A percentile compares a stretch with the other conserved stretches of the same genome.
Evolutionary conservation across 64 coral and sea anemone species (phyloP).

Genomic region (Hydrozoanthus tunicans): DNA sequence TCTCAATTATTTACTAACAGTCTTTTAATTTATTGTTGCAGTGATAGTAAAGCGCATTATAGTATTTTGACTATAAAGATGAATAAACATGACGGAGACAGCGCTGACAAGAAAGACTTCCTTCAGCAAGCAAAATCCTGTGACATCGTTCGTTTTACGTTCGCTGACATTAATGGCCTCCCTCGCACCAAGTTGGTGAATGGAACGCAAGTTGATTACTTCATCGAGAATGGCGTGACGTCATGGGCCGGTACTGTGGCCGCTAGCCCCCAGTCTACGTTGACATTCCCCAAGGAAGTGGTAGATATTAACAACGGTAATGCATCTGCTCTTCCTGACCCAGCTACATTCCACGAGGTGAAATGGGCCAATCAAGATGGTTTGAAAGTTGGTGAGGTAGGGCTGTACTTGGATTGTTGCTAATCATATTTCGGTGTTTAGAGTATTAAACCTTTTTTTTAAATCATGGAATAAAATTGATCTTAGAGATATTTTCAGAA

Average conservation of each 20-base stretch:
- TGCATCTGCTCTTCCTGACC: background rate
- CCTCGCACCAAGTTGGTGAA: slow-evolving; percentile 32
- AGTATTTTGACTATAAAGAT: slow-evolving; percentile 1
- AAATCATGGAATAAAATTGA: too few relatives aligned
- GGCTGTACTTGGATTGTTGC: background rate
- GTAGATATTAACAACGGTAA: background rate
- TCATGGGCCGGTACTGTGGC: background rate
- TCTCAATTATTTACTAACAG: too few relatives aligned
- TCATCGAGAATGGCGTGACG: background rate
- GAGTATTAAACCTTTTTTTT: too few relatives aligned
- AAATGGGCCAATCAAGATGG: slow-evolving; percentile 32
- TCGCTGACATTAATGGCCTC: slow-evolving; percentile 2
- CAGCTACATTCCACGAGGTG: slow-evolving; percentile 2
- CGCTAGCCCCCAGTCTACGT: background rate
- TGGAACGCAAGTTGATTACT: background rate
- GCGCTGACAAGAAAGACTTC: background rate
- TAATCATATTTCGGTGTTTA: too few relatives aligned
- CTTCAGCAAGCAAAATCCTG: background rate
- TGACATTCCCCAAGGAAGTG: background rate
- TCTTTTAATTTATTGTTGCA: too few relatives aligned
- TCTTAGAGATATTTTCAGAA: too few relatives aligned
- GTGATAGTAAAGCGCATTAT: too few relatives aligned
- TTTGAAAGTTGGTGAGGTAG: slow-evolving; percentile 27
- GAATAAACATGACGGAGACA: background rate
- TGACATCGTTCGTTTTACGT: slow-evolving; percentile 26